These are phyloP conservation scores for Bubo bubo DNA, from an alignment of 2,113 vertebrate genomes.

Conservation along the genomic window DNA sequence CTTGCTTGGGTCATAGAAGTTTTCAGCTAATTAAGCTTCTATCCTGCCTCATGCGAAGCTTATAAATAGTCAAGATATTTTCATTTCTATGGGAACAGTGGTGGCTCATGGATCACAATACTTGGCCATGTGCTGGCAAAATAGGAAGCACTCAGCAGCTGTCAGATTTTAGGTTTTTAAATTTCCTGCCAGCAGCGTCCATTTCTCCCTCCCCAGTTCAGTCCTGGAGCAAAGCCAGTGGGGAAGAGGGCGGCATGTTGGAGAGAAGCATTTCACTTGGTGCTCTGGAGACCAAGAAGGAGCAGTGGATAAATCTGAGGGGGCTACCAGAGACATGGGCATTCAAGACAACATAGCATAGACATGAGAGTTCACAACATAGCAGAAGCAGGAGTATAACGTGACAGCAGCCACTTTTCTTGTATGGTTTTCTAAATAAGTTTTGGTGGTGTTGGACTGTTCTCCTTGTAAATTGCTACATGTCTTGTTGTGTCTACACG, in stretches of 20 bases:
- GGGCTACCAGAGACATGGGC: background rate
- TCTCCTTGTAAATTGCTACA: background rate
- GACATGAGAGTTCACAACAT: background rate
- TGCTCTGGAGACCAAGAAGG: background rate
- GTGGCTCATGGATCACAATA: too few relatives aligned
- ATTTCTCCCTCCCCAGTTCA: background rate
- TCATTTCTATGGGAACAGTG: background rate
- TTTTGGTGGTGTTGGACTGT: background rate
- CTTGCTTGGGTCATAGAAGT: background rate
- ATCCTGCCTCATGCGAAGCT: background rate
- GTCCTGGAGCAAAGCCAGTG: background rate
- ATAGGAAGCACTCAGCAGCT: background rate
- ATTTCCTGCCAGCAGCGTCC: background rate
- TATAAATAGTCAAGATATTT: background rate
- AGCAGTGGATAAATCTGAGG: background rate
- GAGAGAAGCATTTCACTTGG: background rate
- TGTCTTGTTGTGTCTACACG: background rate
- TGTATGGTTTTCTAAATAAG: background rate
- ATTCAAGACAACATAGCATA: background rate
- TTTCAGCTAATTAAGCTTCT: background rate
- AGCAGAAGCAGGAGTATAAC: background rate
- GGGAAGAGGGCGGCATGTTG: background rate
- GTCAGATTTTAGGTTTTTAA: background rate
- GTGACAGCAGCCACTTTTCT: background rate
- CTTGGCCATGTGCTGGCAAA: background rate